Conservation (phyloP, 2,888 invertebrate genomes). For the Cryptus viduatorius region DNA sequence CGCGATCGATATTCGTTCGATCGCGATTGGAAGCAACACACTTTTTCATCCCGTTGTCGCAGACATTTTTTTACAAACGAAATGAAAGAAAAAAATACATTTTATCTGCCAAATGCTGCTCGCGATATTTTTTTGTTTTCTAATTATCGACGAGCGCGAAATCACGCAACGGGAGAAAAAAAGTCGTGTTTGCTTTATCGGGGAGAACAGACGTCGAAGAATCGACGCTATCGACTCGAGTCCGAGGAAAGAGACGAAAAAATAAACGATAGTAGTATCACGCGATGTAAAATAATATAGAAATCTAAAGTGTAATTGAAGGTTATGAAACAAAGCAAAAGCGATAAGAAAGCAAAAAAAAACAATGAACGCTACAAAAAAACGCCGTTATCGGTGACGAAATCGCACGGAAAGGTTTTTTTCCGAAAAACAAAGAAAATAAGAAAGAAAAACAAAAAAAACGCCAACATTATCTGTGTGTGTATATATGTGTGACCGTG, state of each 20-base stretch:
- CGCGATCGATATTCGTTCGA: too few species aligned
- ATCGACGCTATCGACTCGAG: constrained; percentile 48
- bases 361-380: constrained; percentile 3
- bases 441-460: constrained; percentile 9
- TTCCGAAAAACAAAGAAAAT: neutral
- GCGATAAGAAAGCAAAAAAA: neutral
- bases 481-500: constrained; percentile 64
- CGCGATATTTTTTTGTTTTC: neutral
- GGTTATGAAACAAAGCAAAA: neutral
- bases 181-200: neutral
- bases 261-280: constrained; percentile 57
- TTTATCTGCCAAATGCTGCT: constrained; percentile 15
- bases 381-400: constrained; percentile 12
- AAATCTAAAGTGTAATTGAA: constrained; percentile 16
- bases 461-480: constrained; percentile 56
- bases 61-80: constrained; percentile 30
- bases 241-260: constrained; percentile 52
- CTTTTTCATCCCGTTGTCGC: constrained; percentile 15
- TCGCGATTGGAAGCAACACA: neutral
- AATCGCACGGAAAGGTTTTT: constrained; percentile 24
- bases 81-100: neutral
- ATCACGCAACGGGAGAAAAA: neutral
- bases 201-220: constrained; percentile 18
- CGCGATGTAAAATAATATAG: constrained; percentile 59
- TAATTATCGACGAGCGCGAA: neutral